Evolutionary conservation across 2,888 invertebrate species (phyloP).

Genomic region (Dryadula phaetusa): DNA sequence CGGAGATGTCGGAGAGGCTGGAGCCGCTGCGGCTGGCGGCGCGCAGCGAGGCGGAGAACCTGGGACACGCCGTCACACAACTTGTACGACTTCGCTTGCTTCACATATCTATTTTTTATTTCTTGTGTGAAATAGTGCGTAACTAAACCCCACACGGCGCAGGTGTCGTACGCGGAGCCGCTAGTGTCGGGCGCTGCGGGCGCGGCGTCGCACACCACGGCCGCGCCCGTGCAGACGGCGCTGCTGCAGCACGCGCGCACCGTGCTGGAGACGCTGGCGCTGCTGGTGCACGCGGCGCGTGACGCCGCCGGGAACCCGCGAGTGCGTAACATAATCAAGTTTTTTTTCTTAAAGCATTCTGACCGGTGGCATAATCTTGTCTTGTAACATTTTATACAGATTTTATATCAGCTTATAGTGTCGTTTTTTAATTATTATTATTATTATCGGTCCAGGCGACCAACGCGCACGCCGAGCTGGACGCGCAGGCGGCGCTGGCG

Average conservation of each 20-base stretch:
- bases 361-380: too few relatives aligned
- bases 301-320: constrained; percentile 97
- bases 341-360: too few relatives aligned
- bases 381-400: too few relatives aligned
- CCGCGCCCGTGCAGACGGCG: constrained; percentile 93
- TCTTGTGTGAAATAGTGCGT: neutral
- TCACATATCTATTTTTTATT: neutral
- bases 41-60: constrained; percentile 95
- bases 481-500: constrained; percentile 90
- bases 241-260: constrained; percentile 97
- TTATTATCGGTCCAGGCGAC: too few relatives aligned
- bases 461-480: constrained; percentile 92
- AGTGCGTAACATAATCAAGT: constrained; percentile 61
- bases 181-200: constrained; percentile 93
- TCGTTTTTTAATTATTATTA: too few relatives aligned
- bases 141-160: constrained; percentile 30
- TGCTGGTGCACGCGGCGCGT: constrained; percentile 92
- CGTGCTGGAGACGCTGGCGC: constrained; percentile 95
- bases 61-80: constrained; percentile 94
- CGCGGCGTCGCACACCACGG: constrained; percentile 94
- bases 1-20: constrained; percentile 92
- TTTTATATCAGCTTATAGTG: too few relatives aligned
- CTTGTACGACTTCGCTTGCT: constrained; percentile 79
- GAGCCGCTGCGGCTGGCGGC: constrained; percentile 94
- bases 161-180: constrained; percentile 92